These are phyloP conservation scores for Brachionichthys hirsutus DNA, from an alignment of 2,113 vertebrate genomes.

Conservation along the genomic window DNA sequence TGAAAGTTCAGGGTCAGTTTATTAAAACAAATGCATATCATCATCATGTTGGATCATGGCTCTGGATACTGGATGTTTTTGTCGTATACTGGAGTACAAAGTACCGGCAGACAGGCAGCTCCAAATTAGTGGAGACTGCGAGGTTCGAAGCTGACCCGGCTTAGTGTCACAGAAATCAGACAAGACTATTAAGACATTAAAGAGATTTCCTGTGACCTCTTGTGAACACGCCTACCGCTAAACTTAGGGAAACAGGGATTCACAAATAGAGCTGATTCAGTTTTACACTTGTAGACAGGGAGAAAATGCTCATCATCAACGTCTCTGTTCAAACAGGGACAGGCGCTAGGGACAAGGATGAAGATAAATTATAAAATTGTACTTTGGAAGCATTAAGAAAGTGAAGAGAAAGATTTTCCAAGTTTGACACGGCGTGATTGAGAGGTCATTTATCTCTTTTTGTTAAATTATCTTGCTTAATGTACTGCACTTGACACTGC, in stretches of 20 bases:
- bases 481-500: no score
- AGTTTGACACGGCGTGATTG: no score
- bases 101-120: not conserved
- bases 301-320: not conserved
- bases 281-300: not conserved
- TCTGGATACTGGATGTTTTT: no score
- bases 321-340: no score
- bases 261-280: slow-evolving; percentile 17
- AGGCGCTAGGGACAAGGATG: not conserved
- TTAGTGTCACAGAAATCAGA: slow-evolving; percentile 58
- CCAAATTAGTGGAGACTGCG: not conserved
- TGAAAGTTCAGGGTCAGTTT: no score
- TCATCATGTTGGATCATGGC: no score
- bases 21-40: no score
- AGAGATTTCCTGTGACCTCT: slow-evolving; percentile 63
- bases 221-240: slow-evolving; percentile 25
- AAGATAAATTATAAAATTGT: no score
- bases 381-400: no score
- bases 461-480: no score
- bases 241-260: slow-evolving; percentile 31
- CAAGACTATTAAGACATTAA: slow-evolving; percentile 52
- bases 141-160: slow-evolving; percentile 24
- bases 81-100: not conserved
- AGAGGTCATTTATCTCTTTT: no score
- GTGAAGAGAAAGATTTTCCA: no score